A percentile compares a stretch with the other conserved stretches of the same genome.
phyloP scores from a whole-genome alignment of 2,113 vertebrate genomes.

The Myrmecophaga tridactyla region DNA sequence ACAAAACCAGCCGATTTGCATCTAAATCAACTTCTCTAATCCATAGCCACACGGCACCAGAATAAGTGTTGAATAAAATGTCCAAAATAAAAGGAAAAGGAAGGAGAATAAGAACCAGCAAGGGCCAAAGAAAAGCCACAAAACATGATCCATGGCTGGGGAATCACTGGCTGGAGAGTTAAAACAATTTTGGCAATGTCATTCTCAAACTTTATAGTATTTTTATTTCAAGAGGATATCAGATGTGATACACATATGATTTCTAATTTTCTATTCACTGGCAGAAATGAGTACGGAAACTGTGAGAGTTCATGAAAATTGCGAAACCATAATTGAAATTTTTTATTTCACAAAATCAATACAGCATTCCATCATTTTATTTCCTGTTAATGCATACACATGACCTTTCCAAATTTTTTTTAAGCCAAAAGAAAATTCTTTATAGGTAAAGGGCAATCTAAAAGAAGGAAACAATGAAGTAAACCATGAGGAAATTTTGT shows the following conservation, averaged over 20 bases:
- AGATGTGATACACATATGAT: not conserved
- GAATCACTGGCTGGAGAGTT: not conserved
- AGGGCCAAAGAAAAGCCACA: not conserved
- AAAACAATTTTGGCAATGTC: not conserved
- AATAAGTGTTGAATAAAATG: too few species aligned
- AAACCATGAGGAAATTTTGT: not conserved
- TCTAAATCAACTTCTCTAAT: not conserved
- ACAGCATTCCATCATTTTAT: not conserved
- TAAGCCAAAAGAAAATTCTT: not conserved
- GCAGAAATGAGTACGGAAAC: not conserved
- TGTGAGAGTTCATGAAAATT: not conserved
- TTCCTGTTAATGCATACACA: too few species aligned
- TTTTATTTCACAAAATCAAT: not conserved
- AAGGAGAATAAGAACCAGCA: not conserved
- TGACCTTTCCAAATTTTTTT: not conserved
- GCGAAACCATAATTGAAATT: not conserved
- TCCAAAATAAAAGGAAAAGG: not conserved
- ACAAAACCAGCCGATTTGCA: not conserved
- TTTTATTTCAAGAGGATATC: conserved; percentile 34
- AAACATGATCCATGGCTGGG: too few species aligned
- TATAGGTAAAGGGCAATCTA: too few species aligned
- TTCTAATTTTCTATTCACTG: not conserved
- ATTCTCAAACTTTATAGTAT: conserved; percentile 32
- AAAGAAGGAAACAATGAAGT: not conserved
- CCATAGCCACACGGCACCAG: not conserved